Base-by-base conservation (phyloP, 2,888 invertebrate species). In the Nebria brevicollis region DNA sequence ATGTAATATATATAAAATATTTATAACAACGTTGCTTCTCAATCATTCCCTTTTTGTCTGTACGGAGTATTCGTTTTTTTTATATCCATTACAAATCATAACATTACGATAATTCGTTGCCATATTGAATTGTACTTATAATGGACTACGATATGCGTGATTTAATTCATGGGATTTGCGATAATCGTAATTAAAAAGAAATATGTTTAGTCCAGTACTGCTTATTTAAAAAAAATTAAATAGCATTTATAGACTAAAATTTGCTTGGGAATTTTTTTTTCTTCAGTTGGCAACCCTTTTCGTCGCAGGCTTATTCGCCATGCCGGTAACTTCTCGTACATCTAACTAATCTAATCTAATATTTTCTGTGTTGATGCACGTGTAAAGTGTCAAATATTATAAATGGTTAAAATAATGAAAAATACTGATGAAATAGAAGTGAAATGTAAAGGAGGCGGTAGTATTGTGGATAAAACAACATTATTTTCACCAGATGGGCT, bases 361-460 rank as follows among this genome's bases (percentile, higher is more conserved):
- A 66, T 13, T 15, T 66, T 66, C 7, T 7, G 2, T 70, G 70
- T 70, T 26, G 26, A 8, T 73, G n/a, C 73, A 73, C 73, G 73
- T 73, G 73, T 73, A 0, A 2, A 73, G 15, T 73, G 41, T 11
- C 41, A 73, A 41, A 73, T 43, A 68, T 4, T 43, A 41, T 73
- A 41, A 70, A 43, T 74, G 54, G 25, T 70, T 70, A 26, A 80
- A 82, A 83, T 80, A 74, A 81, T 83, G 41, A 66, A 66, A 34
- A 73, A 82, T 75, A 78, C 73, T 26, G 77, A 78, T 66, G 70
- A 79, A 64, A 77, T 92, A 82, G 86, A 90, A 83, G 87, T 92
- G 20, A 90, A 91, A 85, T 90, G 91, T 86, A 91, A 92, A 87
- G 92, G 92, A 42, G 94, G 94, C 82, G 93, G 93, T 73, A 92